Evolutionary conservation across 2,888 invertebrate species (phyloP), one percentile per base, ranked within the genome.

Genomic region (Spialia ferax): DNA sequence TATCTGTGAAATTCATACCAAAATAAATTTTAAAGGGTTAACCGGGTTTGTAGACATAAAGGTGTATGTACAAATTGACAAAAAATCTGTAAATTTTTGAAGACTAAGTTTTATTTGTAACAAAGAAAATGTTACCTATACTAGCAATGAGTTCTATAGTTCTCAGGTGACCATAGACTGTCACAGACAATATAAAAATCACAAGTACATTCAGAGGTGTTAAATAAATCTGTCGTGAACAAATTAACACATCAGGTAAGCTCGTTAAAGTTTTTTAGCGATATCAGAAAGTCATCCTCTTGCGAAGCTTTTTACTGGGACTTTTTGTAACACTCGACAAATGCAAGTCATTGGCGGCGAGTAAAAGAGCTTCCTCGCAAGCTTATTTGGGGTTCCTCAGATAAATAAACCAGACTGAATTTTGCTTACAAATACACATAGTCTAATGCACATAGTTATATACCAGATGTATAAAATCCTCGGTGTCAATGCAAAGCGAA

Each of bases 231-330:
- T 82, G 87, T 85, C 85, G 85, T 71, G 70, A 74, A 62, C 67
- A 75, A 86, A 90, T 91, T 84, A 87, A 89, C 76, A 73, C 83
- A 82, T 92, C 91, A 88, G 79, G 77, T 77, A 76, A 75, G 70
- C 84, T 89, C 74, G 84, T 88, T 85, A 88, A 71, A 85, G 71
- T 76, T 79, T 74, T 80, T 79, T 26, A 77, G 75, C 79, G 68
- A 74, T 79, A 74, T 75, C 70, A 62, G 57, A 74, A 7, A 82
- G 86, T 89, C 89, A 89, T 81, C 72, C 73, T 73, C 70, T 56
- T 72, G 68, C 54, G 74, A 75, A 77, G 77, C 79, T 82, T 79
- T 82, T 84, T 82, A 69, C 69, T 69, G 61, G 67, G 71, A 45
- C 73, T 78, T 83, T 85, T 85, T 83, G 72, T 66, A 72, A 72